Evolutionary conservation across 2,113 vertebrate species (phyloP).

Genomic region (Hiodon tergisus): DNA sequence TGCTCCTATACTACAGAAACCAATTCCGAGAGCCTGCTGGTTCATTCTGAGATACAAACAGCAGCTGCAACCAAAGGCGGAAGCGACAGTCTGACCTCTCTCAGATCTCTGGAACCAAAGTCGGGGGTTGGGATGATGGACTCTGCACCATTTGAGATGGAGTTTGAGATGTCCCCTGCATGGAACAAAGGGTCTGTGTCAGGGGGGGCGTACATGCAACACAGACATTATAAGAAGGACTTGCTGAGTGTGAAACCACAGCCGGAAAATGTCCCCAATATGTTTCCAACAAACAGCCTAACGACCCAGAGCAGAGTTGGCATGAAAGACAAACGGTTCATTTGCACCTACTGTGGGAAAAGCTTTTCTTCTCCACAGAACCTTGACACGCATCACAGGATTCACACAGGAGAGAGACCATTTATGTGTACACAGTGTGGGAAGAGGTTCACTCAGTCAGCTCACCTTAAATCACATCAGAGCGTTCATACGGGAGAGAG

Average conservation of each 20-base stretch:
- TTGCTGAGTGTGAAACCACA: not conserved
- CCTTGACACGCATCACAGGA: slow-evolving; percentile 20
- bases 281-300: not conserved
- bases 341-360: slow-evolving; percentile 56
- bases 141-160: slow-evolving; percentile 1
- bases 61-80: not conserved
- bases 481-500: slow-evolving; percentile 18
- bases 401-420: slow-evolving; percentile 26
- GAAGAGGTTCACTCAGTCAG: slow-evolving; percentile 13
- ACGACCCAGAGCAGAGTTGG: not conserved
- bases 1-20: slow-evolving; percentile 4
- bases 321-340: slow-evolving; percentile 34
- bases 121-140: slow-evolving; percentile 2
- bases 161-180: slow-evolving; percentile 6
- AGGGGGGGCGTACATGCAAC: not conserved
- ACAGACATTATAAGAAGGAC: not conserved
- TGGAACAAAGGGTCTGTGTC: not conserved
- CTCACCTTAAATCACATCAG: slow-evolving; percentile 13
- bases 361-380: slow-evolving; percentile 39
- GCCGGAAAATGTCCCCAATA: not conserved
- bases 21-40: not conserved
- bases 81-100: not conserved
- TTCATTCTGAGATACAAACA: not conserved
- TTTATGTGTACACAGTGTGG: slow-evolving; percentile 24
- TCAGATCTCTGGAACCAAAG: not conserved